Conservation (phyloP, 2,888 invertebrate genomes). For the Caenorhabditis virilis region DNA sequence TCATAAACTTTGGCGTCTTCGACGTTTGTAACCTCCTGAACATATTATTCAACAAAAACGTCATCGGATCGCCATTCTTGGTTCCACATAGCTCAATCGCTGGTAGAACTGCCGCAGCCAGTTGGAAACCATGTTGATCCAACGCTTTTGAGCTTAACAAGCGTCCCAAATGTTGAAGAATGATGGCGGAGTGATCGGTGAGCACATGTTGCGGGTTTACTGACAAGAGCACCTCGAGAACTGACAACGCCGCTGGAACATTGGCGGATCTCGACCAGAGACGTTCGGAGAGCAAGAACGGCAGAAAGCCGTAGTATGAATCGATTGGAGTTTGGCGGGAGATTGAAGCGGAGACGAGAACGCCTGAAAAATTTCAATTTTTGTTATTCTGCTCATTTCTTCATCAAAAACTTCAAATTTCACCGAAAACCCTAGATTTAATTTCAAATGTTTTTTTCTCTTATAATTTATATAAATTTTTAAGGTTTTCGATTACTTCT, state of each 20-base stretch:
- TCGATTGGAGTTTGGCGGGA: constrained; percentile 73
- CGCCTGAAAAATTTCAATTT: too few species aligned
- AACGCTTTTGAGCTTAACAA: constrained; percentile 90
- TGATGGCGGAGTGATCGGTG: constrained; percentile 70
- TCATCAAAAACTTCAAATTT: background rate
- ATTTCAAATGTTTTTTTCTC: too few species aligned
- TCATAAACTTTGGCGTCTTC: constrained; percentile 92
- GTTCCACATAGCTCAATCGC: constrained; percentile 31
- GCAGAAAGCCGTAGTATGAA: constrained; percentile 86
- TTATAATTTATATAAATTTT: too few species aligned
- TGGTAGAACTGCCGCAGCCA: constrained; percentile 82
- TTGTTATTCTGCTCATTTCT: background rate
- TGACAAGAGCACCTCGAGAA: constrained; percentile 78
- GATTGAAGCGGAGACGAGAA: constrained; percentile 40
- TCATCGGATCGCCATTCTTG: constrained; percentile 36
- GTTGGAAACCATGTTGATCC: constrained; percentile 92
- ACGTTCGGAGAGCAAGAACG: constrained; percentile 83
- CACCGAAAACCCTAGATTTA: too few species aligned
- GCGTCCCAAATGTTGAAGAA: constrained; percentile 72
- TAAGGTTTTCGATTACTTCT: too few species aligned
- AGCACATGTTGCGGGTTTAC: constrained; percentile 74
- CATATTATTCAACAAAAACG: constrained; percentile 43
- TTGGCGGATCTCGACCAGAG: constrained; percentile 93
- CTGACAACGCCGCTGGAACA: constrained; percentile 87
- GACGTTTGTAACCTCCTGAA: constrained; percentile 78